Evolutionary conservation across 2,888 invertebrate genomes (phyloP).

Genomic region (Autographa gamma): DNA sequence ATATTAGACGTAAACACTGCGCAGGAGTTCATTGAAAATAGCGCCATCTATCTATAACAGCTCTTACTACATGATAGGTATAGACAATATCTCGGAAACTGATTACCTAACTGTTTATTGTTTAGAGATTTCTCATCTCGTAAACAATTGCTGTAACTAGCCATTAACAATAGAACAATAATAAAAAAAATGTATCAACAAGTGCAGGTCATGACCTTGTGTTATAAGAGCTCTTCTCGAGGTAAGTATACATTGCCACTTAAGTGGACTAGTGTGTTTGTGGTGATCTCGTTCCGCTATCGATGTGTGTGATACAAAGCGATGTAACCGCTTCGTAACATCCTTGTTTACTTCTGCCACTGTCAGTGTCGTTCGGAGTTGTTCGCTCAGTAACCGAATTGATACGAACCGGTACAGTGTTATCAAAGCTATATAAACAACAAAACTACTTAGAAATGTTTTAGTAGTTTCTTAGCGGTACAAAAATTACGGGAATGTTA

Average conservation of each 20-base stretch:
- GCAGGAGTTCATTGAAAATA: not conserved
- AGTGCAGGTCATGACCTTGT: constrained; percentile 28
- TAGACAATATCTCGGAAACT: not conserved
- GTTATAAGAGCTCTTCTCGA: not conserved
- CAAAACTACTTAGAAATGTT: not conserved
- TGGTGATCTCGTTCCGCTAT: constrained; percentile 25
- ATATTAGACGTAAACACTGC: not conserved
- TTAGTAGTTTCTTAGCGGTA: not conserved
- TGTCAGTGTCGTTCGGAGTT: not conserved
- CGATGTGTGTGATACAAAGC: constrained; percentile 21
- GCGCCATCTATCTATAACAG: not conserved
- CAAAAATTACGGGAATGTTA: not conserved
- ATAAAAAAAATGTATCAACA: not conserved
- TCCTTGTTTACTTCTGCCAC: not conserved
- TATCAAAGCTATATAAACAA: not conserved
- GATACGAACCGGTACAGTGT: not conserved
- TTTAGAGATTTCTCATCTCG: not conserved
- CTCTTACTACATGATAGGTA: not conserved
- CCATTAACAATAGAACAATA: not conserved
- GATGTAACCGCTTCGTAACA: not conserved
- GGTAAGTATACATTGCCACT: constrained; percentile 31
- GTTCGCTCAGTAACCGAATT: not conserved
- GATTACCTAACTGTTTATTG: not conserved
- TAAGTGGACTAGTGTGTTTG: constrained; percentile 9
- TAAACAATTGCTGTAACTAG: not conserved